These are phyloP conservation scores for Palloptera scutellata DNA, from an alignment of 2,888 invertebrate species.

Conservation along the genomic window DNA sequence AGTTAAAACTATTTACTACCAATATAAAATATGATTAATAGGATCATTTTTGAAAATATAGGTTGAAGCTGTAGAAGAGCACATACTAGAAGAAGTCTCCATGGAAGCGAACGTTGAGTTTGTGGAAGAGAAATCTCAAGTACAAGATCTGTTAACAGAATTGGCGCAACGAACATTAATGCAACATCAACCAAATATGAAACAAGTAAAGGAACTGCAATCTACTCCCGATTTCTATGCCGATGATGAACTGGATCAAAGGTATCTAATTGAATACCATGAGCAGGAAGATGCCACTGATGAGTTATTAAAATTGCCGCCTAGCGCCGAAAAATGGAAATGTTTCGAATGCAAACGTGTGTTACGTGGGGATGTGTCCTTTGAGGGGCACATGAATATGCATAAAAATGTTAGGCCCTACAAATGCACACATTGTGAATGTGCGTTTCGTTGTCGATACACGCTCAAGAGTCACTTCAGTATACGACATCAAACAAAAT, in stretches of 20 bases:
- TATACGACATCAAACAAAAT: conserved; percentile 24
- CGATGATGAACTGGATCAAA: conserved; percentile 41
- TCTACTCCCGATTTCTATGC: conserved; percentile 16
- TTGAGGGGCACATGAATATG: conserved; percentile 44
- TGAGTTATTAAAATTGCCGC: background rate
- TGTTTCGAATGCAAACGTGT: conserved; percentile 41
- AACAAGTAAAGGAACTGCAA: background rate
- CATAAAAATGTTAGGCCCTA: conserved; percentile 41
- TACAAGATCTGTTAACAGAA: background rate
- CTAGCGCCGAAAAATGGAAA: conserved; percentile 40
- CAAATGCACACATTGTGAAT: conserved; percentile 37
- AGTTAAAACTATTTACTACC: background rate
- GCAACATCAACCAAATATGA: background rate
- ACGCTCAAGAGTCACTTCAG: conserved; percentile 37
- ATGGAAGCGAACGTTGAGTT: background rate
- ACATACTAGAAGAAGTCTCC: conserved; percentile 3
- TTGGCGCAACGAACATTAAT: background rate
- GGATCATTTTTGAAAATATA: background rate
- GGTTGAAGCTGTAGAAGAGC: conserved; percentile 11
- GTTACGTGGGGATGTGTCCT: conserved; percentile 44
- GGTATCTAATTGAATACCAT: conserved; percentile 37
- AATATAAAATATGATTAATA: no score
- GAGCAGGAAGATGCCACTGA: conserved; percentile 19
- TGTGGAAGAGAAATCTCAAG: background rate
- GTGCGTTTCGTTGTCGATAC: conserved; percentile 38